Evolutionary conservation across 1,140 invertebrate genomes (phyloP).

Genomic region (Drosophila guanche): DNA sequence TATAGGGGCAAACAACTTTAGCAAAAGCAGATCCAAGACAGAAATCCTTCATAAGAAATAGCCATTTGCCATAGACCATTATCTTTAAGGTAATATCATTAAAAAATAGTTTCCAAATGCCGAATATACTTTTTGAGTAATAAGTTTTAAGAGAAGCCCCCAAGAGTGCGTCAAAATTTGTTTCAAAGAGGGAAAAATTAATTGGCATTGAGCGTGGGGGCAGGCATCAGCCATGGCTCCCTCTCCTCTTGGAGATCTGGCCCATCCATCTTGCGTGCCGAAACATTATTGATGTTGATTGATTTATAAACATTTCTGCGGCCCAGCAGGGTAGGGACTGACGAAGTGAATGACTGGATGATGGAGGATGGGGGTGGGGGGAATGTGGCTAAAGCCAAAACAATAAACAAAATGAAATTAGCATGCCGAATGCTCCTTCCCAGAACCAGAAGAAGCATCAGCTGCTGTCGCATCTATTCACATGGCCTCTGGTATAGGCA

Average conservation of each 20-base stretch:
- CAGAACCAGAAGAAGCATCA: constrained; percentile 11
- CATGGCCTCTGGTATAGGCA: constrained; percentile 14
- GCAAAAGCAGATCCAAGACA: not conserved
- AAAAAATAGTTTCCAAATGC: too few relatives aligned
- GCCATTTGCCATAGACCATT: too few relatives aligned
- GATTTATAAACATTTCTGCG: constrained; percentile 77
- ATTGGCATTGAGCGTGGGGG: constrained; percentile 41
- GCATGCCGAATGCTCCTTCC: constrained; percentile 44
- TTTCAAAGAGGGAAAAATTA: constrained; percentile 38
- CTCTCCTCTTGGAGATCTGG: constrained; percentile 7
- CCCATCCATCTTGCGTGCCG: constrained; percentile 60
- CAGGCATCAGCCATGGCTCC: constrained; percentile 37
- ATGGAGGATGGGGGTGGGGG: not conserved
- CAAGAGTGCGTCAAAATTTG: not conserved
- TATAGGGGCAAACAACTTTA: constrained; percentile 14
- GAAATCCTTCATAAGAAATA: too few relatives aligned
- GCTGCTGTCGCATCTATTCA: constrained; percentile 65
- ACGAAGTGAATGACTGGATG: too few relatives aligned
- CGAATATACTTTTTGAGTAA: too few relatives aligned
- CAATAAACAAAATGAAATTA: constrained; percentile 80
- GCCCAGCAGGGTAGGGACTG: not conserved
- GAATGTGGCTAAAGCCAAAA: constrained; percentile 69
- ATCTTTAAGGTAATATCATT: too few relatives aligned
- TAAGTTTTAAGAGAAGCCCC: too few relatives aligned
- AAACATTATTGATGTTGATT: constrained; percentile 78